Evolutionary conservation across 2,113 vertebrate species (phyloP).

Genomic region (Scomber colias): DNA sequence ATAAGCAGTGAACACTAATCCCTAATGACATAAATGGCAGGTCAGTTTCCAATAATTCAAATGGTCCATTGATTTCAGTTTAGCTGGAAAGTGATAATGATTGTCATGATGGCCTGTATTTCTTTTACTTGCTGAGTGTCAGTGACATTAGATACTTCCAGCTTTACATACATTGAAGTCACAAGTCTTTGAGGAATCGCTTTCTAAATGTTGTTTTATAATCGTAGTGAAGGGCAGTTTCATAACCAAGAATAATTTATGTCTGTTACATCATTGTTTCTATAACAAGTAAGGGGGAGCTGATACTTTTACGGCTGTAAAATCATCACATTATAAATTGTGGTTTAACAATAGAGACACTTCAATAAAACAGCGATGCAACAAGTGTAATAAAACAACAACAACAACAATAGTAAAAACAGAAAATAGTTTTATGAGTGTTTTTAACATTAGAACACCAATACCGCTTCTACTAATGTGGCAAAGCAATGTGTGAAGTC

Average conservation of each 20-base stretch:
- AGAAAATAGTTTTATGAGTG: background rate
- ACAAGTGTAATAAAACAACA: too few relatives aligned
- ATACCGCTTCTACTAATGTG: background rate
- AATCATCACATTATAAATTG: constrained; percentile 53
- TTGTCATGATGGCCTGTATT: background rate
- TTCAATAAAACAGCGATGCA: constrained; percentile 22
- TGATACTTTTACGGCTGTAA: background rate
- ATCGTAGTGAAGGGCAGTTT: constrained; percentile 5
- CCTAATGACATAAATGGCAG: background rate
- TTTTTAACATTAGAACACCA: background rate
- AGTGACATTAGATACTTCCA: background rate
- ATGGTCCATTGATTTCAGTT: background rate
- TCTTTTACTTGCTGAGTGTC: background rate
- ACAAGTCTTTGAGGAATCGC: background rate
- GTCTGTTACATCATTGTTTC: constrained; percentile 26
- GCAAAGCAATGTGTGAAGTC: background rate
- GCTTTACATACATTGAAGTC: too few relatives aligned
- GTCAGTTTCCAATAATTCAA: background rate
- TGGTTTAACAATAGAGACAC: constrained; percentile 23
- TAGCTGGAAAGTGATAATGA: constrained; percentile 5
- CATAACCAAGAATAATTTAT: constrained; percentile 12
- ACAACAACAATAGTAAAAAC: too few relatives aligned
- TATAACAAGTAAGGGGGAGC: constrained; percentile 41
- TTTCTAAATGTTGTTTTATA: constrained; percentile 11
- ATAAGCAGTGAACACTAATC: constrained; percentile 15